Evolutionary conservation across 1,140 invertebrate species (phyloP).

Genomic region (Periplaneta americana): DNA sequence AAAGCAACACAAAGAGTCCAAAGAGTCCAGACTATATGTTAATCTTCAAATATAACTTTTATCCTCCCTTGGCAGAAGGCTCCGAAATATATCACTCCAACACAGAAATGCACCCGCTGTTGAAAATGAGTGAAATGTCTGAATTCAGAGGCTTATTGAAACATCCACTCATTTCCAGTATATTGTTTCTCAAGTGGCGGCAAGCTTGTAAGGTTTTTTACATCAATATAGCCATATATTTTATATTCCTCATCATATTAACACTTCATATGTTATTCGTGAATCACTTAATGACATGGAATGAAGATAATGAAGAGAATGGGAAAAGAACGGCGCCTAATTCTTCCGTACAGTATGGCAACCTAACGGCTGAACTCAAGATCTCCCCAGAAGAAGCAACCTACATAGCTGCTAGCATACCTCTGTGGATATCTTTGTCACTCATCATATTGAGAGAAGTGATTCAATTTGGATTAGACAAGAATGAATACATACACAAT

Average conservation of each 20-base stretch:
- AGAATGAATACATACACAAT: conserved; percentile 53
- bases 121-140: conserved; percentile 56
- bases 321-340: background rate
- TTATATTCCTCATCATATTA: conserved; percentile 59
- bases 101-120: conserved; percentile 44
- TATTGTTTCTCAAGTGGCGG: conserved; percentile 75
- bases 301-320: too few species aligned
- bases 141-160: conserved; percentile 60
- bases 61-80: conserved; percentile 43
- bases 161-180: conserved; percentile 73
- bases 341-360: background rate
- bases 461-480: conserved; percentile 59
- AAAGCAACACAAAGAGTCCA: conserved; percentile 52
- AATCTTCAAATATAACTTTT: conserved; percentile 63
- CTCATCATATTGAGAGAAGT: conserved; percentile 51
- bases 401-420: conserved; percentile 25
- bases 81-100: background rate
- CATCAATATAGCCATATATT: conserved; percentile 18
- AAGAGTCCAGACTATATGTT: conserved; percentile 59
- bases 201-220: conserved; percentile 39
- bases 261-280: conserved; percentile 52
- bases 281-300: background rate
- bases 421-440: conserved; percentile 47
- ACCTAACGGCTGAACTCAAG: background rate
- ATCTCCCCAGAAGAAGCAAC: background rate